Base-by-base conservation (phyloP, 2,888 invertebrate species). In the Cheiracanthium punctorium region DNA sequence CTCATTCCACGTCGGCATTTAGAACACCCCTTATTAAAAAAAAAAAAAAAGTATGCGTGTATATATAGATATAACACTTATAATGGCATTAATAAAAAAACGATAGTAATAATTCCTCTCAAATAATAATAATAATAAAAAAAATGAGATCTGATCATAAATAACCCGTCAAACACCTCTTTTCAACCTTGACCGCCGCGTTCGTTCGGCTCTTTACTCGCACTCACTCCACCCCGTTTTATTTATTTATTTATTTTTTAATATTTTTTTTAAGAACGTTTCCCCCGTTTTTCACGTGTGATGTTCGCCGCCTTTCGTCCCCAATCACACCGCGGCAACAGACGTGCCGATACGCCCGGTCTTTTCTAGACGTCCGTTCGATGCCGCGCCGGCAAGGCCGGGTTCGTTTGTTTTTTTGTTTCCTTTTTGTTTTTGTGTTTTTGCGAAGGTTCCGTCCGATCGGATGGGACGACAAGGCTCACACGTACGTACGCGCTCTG, bases 291-390 rank as follows among this genome's bases (percentile, higher is more conserved):
- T 20, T 41, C 48, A n/a, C 76, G 67, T 82, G 75, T 75, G 75
- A 58, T 30, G 70, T 37, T 41, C 64, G 75, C 82, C 82, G 82
- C 69, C 76, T 74, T 52, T 41, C 82, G 82, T 76, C 41, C 82
- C 82, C 82, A 76, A 20, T 76, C 82, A 82, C 82, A 82, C 82
- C 75, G 82, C 82, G n/a, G n/a, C n/a, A n/a, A n/a, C n/a, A 71
- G 82, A 37, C 37, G 37, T 37, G 37, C 37, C 37, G 37, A 37
- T 37, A 37, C 37, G 37, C 10, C 37, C 37, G 37, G 37, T 10
- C 37, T n/a, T n/a, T n/a, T n/a, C n/a, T 4, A 37, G 37, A 37
- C 37, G 37, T 37, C 37, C 37, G n/a, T n/a, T n/a, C n/a, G n/a
- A n/a, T n/a, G n/a, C n/a, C n/a, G n/a, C n/a, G n/a, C n/a, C n/a